A percentile compares a stretch with the other conserved stretches of the same genome.
Conservation (phyloP, 2,797 vertebrate species). For the Numenius phaeopus region DNA sequence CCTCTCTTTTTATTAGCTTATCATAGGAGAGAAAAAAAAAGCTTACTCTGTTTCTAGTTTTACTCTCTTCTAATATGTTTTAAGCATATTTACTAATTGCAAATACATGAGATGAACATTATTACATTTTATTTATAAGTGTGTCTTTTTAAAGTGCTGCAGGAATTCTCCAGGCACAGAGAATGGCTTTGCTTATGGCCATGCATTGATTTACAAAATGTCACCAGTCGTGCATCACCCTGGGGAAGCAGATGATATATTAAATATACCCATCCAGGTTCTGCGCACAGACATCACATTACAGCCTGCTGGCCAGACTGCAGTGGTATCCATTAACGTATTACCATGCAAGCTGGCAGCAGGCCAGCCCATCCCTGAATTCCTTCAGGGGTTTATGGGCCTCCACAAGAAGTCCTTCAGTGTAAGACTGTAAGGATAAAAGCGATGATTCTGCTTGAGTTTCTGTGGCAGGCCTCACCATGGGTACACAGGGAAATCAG, state of each 20-base stretch:
- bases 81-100: too few relatives aligned
- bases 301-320: neutral
- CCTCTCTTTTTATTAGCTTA: neutral
- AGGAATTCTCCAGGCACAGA: constrained; percentile 7
- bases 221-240: neutral
- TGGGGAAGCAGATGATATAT: constrained; percentile 10
- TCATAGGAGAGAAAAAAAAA: neutral
- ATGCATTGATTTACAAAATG: constrained; percentile 1
- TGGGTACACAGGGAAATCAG: neutral
- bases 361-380: neutral
- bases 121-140: constrained; percentile 10
- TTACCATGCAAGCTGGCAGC: neutral
- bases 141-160: constrained; percentile 7
- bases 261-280: neutral
- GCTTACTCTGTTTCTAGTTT: neutral
- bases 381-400: neutral
- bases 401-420: neutral
- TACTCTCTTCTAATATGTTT: neutral
- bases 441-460: neutral
- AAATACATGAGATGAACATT: neutral
- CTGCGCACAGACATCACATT: constrained; percentile 1
- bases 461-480: neutral
- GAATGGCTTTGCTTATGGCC: neutral
- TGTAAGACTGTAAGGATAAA: neutral
- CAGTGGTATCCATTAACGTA: neutral